Percentiles rank a stretch among this genome's conserved stretches.
Conservation (phyloP, 2,888 invertebrate genomes). For the Drosophila pseudotakahashii region DNA sequence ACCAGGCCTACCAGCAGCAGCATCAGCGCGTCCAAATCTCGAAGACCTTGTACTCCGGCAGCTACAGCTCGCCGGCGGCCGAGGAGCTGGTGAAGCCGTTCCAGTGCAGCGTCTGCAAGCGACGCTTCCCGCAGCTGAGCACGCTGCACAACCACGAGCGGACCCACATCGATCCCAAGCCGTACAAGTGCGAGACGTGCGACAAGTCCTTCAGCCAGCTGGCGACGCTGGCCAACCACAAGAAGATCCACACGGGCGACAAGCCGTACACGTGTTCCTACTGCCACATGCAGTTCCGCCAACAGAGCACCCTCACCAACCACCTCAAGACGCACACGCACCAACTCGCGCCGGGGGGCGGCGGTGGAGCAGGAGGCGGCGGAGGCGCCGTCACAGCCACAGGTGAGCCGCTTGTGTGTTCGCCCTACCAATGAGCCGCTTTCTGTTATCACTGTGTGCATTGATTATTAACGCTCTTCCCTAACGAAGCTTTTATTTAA, state of each 20-base stretch:
- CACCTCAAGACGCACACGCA: conserved; percentile 82
- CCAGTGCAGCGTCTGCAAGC: conserved; percentile 81
- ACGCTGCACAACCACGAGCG: conserved; percentile 82
- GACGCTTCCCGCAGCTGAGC: conserved; percentile 81
- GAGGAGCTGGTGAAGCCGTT: conserved; percentile 82
- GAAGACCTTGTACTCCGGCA: conserved; percentile 81
- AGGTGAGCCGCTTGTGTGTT: conserved; percentile 81
- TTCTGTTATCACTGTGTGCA: conserved; percentile 80
- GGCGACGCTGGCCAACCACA: conserved; percentile 81
- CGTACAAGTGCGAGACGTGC: conserved; percentile 82
- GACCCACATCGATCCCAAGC: conserved; percentile 82
- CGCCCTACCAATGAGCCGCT: conserved; percentile 82
- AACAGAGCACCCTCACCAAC: conserved; percentile 82
- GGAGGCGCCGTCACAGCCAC: conserved; percentile 67
- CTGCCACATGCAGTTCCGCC: conserved; percentile 83
- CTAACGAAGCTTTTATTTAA: conserved; percentile 84
- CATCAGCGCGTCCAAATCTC: conserved; percentile 81
- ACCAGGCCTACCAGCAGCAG: conserved; percentile 72
- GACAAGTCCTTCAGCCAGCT: conserved; percentile 82
- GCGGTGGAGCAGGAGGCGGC: conserved; percentile 18
- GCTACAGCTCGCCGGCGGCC: conserved; percentile 81
- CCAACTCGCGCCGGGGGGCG: conserved; percentile 35
- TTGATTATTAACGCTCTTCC: conserved; percentile 80
- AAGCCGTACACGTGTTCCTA: conserved; percentile 82
- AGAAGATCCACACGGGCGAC: conserved; percentile 81